These are phyloP conservation scores for Podarcis raffonei DNA, from an alignment of 2,113 vertebrate species.

Conservation along the genomic window DNA sequence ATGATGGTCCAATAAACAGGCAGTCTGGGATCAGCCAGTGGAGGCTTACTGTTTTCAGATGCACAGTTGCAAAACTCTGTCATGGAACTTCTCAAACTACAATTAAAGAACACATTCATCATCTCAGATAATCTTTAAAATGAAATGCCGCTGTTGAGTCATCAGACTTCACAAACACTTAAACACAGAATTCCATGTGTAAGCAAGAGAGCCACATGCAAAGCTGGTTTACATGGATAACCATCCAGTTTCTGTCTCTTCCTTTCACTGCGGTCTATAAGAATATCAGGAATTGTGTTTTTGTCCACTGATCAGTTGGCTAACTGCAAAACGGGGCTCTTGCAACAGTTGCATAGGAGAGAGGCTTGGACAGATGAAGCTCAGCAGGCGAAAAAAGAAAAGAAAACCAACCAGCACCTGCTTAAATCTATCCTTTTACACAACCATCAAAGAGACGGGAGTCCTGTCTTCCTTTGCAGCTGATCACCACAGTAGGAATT, in stretches of 20 bases:
- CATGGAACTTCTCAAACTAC: neutral
- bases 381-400: neutral
- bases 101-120: neutral
- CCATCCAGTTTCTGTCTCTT: neutral
- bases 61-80: neutral
- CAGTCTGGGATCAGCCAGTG: neutral
- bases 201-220: neutral
- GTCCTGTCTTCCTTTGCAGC: neutral
- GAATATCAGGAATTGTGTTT: neutral
- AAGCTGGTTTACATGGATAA: neutral
- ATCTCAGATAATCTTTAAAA: neutral
- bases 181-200: neutral
- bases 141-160: neutral
- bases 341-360: neutral
- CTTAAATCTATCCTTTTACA: neutral
- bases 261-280: neutral
- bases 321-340: neutral
- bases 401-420: too few relatives aligned
- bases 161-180: neutral
- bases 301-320: neutral
- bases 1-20: too few relatives aligned
- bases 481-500: neutral
- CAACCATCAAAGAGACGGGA: neutral
- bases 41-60: neutral
- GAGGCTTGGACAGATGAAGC: neutral